These are phyloP conservation scores for Propithecus deckenii DNA, from an alignment of 2,797 vertebrate species.

Conservation along the genomic window DNA sequence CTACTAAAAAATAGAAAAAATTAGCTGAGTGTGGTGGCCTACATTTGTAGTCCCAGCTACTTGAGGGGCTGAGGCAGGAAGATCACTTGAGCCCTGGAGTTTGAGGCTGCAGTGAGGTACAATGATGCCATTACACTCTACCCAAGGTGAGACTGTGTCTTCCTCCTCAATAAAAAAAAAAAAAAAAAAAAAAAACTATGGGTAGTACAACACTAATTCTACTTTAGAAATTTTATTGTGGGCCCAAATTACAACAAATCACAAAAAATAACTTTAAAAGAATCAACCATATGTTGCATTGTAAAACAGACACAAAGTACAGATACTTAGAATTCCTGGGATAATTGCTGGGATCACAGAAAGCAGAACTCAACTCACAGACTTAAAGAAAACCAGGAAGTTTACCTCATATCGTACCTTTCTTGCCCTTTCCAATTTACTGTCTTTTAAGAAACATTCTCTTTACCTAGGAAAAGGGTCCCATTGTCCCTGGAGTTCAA, in stretches of 20 bases:
- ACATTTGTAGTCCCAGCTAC: too few relatives aligned
- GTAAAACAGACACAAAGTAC: neutral
- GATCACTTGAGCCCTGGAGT: too few relatives aligned
- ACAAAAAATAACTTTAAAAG: neutral
- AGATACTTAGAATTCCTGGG: neutral
- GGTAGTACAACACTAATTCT: neutral
- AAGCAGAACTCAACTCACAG: neutral
- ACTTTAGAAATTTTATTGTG: slow-evolving; percentile 1
- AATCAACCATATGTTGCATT: neutral
- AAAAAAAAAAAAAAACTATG: too few relatives aligned
- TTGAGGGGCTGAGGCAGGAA: too few relatives aligned
- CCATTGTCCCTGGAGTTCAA: neutral
- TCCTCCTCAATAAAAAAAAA: too few relatives aligned
- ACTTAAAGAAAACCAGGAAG: neutral
- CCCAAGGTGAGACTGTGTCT: too few relatives aligned
- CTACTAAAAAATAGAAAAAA: too few relatives aligned
- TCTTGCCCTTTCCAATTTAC: neutral
- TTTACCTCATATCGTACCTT: neutral
- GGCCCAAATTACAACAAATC: neutral
- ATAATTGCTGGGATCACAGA: neutral
- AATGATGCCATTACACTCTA: too few relatives aligned
- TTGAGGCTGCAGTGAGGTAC: too few relatives aligned
- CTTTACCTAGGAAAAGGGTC: neutral
- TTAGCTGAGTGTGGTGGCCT: too few relatives aligned
- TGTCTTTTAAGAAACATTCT: neutral